A percentile compares a stretch with the other conserved stretches of the same genome.
Evolutionary conservation across 2,888 invertebrate genomes (phyloP).

Genomic region (Cistogaster globosa): DNA sequence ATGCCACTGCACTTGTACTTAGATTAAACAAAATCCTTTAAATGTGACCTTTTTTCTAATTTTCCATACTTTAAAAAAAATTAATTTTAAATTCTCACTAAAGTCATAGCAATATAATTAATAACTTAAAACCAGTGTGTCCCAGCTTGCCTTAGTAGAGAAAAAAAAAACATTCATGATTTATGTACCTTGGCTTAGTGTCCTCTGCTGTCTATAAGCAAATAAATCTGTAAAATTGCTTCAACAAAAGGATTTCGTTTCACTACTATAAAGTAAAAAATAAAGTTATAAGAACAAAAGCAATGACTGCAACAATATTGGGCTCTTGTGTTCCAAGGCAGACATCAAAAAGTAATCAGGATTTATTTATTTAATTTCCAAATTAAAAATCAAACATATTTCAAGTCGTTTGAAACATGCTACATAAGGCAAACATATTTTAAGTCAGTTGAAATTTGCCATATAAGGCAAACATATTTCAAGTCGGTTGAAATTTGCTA

Average conservation of each 20-base stretch:
- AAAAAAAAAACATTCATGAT: constrained; percentile 59
- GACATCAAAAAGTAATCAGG: no score
- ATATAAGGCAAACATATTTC: no score
- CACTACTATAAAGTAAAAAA: no score
- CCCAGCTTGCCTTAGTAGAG: constrained; percentile 30
- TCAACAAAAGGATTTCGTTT: constrained; percentile 57
- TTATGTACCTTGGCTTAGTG: constrained; percentile 60
- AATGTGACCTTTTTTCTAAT: constrained; percentile 17
- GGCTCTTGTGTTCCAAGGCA: no score
- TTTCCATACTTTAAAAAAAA: constrained; percentile 7
- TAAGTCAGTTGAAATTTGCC: no score
- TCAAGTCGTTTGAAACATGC: no score
- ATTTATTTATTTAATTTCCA: no score
- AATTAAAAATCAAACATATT: no score
- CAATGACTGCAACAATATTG: constrained; percentile 11
- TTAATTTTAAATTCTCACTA: constrained; percentile 30
- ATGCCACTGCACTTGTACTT: constrained; percentile 5
- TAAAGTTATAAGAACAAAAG: no score
- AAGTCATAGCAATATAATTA: constrained; percentile 45
- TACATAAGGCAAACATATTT: no score
- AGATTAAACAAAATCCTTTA: constrained; percentile 19
- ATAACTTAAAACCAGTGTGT: constrained; percentile 31
- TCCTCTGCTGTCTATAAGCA: constrained; percentile 52
- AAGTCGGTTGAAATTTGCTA: no score
- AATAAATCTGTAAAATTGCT: constrained; percentile 61